Evolutionary conservation across 1,140 invertebrate genomes (phyloP), one percentile per base, ranked within the genome.

Genomic region (Trichogramma pretiosum): DNA sequence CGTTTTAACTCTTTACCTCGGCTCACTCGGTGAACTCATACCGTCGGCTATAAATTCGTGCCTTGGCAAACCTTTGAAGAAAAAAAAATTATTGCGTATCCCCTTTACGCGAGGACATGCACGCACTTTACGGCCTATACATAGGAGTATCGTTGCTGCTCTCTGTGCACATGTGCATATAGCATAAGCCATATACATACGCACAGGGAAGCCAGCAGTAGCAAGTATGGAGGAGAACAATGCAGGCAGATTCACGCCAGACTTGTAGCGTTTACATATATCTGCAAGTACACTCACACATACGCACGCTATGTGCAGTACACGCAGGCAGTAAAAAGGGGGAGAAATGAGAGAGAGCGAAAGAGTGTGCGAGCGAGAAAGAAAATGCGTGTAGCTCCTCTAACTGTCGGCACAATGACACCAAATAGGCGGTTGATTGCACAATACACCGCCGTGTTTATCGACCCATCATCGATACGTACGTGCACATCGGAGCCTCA

Each of bases 341-440:
- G 13, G 16, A 34, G 39, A 22, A 11, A n/a, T n/a, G 8, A 39
- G 2, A 14, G 19, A 21, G 37, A 46, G 21, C 7, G 23, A 18
- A 26, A 22, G 30, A 41, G 18, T 28, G 3, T 2, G 38, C 26
- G 10, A 32, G 30, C 39, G 38, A 52, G 44, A n/a, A 21, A 50
- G 48, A 28, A 24, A 14, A 8, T n/a, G 41, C 56, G 52, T 59
- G n/a, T n/a, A n/a, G n/a, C n/a, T n/a, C n/a, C n/a, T 52, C 46
- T 41, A 61, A 61, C 54, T 60, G 54, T 56, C 56, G 56, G 55
- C 48, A 64, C 62, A 65, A 65, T 65, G 63, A 65, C 63, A 65
- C 63, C 63, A 65, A 65, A 65, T 65, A 65, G 61, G 60, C 62
- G 63, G 63, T 64, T 65, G 63, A 65, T 64, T 65, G 63, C 63